A percentile compares a stretch with the other conserved stretches of the same genome.
Evolutionary conservation across 2,113 vertebrate genomes (phyloP).

Genomic region (Indicator maculatus): DNA sequence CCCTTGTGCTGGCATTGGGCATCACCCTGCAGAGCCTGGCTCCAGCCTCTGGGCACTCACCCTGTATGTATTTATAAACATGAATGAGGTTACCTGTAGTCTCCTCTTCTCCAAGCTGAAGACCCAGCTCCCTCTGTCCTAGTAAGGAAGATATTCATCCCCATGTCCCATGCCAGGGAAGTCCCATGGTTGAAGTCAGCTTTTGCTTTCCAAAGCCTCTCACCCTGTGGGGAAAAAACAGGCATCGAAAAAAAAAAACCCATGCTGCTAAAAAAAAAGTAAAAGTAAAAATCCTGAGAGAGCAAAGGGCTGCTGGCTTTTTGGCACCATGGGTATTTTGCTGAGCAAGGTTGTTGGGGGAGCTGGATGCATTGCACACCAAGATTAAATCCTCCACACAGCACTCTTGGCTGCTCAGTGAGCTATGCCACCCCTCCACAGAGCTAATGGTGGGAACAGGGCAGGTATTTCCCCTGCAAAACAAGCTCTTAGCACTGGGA

Average conservation of each 20-base stretch:
- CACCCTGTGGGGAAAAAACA: background rate
- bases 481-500: background rate
- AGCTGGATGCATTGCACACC: background rate
- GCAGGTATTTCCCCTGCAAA: background rate
- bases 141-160: too few species aligned
- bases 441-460: background rate
- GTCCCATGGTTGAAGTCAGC: background rate
- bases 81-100: too few species aligned
- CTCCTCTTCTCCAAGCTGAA: too few species aligned
- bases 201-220: background rate
- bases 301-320: background rate
- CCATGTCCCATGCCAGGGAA: background rate
- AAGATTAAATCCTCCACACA: background rate
- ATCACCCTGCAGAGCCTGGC: too few species aligned
- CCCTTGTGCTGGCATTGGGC: too few species aligned
- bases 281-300: background rate
- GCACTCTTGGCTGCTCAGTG: background rate
- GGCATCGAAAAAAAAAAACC: too few species aligned
- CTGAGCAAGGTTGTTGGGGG: rapidly evolving
- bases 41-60: too few species aligned
- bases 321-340: background rate
- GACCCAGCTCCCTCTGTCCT: too few species aligned
- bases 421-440: rapidly evolving
- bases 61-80: too few species aligned
- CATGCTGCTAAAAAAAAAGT: too few species aligned